These are phyloP conservation scores for Ardeotis arabs DNA, from an alignment of 2,113 vertebrate species.

Conservation along the genomic window DNA sequence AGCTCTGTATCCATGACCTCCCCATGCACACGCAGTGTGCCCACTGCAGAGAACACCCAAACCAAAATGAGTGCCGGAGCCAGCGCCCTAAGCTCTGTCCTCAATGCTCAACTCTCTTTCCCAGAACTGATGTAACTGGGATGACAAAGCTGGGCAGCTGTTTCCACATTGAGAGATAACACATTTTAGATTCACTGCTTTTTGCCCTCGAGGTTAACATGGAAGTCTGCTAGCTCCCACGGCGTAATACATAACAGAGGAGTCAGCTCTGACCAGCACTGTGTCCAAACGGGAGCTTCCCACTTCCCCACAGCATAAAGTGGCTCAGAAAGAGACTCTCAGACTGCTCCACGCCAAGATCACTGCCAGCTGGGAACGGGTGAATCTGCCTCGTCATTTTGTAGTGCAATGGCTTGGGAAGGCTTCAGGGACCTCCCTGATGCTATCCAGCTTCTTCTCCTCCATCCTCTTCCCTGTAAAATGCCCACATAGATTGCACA, in stretches of 20 bases:
- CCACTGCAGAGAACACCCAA: neutral
- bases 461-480: neutral
- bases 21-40: rapidly evolving
- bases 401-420: neutral
- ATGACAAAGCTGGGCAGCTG: neutral
- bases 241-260: neutral
- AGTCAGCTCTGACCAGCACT: neutral
- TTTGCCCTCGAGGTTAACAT: neutral
- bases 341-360: neutral
- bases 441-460: neutral
- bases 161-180: neutral
- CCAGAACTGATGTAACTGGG: neutral
- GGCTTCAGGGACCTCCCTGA: neutral
- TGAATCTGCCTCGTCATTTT: neutral
- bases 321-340: neutral
- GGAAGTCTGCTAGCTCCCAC: neutral
- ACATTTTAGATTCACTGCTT: neutral
- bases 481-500: neutral
- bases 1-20: neutral
- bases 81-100: neutral
- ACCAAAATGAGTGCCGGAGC: neutral
- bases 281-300: neutral
- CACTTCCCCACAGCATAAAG: neutral
- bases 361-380: neutral
- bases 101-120: neutral